These are phyloP conservation scores for Oreochromis mossambicus DNA, from an alignment of 2,797 vertebrate genomes.

Conservation along the genomic window DNA sequence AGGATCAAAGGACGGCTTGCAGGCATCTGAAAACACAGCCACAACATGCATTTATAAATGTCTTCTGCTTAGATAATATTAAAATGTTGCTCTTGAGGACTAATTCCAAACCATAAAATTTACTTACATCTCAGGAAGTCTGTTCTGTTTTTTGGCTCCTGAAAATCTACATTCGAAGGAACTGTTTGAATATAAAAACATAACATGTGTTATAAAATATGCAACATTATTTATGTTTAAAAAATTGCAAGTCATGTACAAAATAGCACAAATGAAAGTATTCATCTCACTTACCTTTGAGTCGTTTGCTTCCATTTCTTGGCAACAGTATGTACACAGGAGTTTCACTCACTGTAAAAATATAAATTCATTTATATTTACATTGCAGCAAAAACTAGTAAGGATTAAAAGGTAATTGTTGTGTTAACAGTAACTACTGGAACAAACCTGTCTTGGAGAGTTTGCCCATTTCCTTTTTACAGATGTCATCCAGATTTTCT, in stretches of 20 bases:
- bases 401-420: neutral
- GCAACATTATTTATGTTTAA: neutral
- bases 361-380: neutral
- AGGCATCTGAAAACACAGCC: conserved; percentile 52
- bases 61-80: neutral
- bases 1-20: conserved; percentile 75
- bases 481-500: conserved; percentile 75
- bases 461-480: conserved; percentile 75
- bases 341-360: conserved; percentile 73
- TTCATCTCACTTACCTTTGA: conserved; percentile 62
- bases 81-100: neutral
- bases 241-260: neutral
- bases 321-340: conserved; percentile 75
- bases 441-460: conserved; percentile 76
- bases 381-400: neutral
- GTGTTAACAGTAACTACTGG: neutral
- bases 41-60: neutral
- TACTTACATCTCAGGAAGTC: conserved; percentile 80
- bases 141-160: conserved; percentile 73
- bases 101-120: neutral
- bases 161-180: conserved; percentile 62
- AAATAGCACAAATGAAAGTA: neutral
- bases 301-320: conserved; percentile 69
- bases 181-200: conserved; percentile 41
- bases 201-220: neutral